A percentile compares a stretch with the other conserved stretches of the same genome.
phyloP scores from a whole-genome alignment of 2,888 invertebrate genomes.

The Amblyjoppa fuscipennis region DNA sequence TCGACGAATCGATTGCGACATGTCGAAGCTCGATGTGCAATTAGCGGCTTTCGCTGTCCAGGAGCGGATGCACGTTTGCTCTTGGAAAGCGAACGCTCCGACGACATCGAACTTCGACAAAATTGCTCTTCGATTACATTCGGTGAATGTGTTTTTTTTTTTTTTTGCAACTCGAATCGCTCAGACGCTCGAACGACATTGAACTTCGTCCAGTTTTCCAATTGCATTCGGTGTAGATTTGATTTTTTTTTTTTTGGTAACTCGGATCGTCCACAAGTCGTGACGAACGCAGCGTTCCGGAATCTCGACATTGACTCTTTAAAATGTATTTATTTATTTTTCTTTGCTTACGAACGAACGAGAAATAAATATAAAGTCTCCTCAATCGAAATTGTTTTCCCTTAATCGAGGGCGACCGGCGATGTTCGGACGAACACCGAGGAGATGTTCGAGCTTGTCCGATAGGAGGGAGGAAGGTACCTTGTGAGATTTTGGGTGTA shows the following conservation, averaged over 20 bases:
- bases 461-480: background rate
- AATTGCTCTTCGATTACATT: background rate
- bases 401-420: background rate
- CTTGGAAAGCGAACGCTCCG: background rate
- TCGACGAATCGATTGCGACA: background rate
- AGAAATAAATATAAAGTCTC: slow-evolving; percentile 20
- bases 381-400: slow-evolving; percentile 6
- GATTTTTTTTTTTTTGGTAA: background rate
- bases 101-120: background rate
- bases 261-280: background rate
- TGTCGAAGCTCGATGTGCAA: background rate
- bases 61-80: background rate
- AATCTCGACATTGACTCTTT: background rate
- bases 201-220: background rate
- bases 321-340: background rate
- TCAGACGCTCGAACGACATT: too few species aligned
- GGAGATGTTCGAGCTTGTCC: background rate
- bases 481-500: slow-evolving; percentile 1
- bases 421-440: background rate
- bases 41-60: background rate
- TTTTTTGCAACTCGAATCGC: background rate
- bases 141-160: background rate
- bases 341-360: background rate
- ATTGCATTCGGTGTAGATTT: background rate
- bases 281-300: background rate